Evolutionary conservation across 2,113 vertebrate genomes (phyloP).

Genomic region (Uria lomvia): DNA sequence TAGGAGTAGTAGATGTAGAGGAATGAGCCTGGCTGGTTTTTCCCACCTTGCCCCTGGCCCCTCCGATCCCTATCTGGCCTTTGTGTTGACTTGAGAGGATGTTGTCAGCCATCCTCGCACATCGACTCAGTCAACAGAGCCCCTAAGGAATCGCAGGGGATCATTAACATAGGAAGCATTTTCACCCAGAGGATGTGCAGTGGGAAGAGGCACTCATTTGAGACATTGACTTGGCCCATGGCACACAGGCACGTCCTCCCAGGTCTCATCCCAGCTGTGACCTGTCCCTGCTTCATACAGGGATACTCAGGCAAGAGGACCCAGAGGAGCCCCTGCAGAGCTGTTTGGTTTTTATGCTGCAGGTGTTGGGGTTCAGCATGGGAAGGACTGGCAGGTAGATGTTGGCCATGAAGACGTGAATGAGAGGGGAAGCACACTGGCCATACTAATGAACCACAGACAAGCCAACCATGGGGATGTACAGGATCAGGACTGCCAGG

Average conservation of each 20-base stretch:
- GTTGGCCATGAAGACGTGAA: not conserved
- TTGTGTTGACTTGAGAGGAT: not conserved
- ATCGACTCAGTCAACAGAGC: not conserved
- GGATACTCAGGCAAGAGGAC: too few species aligned
- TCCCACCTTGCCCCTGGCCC: too few species aligned
- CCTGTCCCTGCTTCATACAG: not conserved
- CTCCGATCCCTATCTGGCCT: not conserved
- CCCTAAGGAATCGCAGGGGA: not conserved
- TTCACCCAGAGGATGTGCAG: too few species aligned
- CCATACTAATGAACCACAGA: constrained; percentile 8
- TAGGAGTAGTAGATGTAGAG: not conserved
- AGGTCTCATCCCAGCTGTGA: not conserved
- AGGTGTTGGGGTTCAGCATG: not conserved
- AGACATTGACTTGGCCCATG: not conserved
- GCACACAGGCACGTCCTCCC: not conserved
- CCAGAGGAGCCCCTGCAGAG: not conserved
- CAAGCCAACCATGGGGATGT: not conserved
- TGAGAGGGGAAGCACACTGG: not conserved
- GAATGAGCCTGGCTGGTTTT: not conserved
- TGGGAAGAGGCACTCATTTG: too few species aligned
- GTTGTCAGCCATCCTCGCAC: not conserved
- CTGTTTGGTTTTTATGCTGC: not conserved
- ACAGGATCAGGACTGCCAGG: constrained; percentile 12
- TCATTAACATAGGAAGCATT: not conserved
- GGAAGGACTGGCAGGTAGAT: not conserved